Base-by-base conservation (phyloP, 2,888 invertebrate genomes). In the Nesidiocoris tenuis region DNA sequence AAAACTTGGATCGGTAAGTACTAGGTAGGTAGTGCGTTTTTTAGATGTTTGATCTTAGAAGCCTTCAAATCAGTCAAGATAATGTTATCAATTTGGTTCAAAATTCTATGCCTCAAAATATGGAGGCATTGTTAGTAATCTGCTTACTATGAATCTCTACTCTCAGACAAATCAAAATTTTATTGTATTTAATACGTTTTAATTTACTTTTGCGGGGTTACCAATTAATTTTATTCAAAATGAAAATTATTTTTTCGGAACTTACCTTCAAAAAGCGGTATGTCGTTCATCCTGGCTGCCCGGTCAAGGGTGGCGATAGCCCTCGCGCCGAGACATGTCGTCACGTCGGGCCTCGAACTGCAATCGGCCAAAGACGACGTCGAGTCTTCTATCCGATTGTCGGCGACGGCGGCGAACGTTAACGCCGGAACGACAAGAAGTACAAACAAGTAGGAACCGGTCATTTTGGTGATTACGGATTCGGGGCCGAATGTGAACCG, bases 241-340 rank as follows among this genome's bases (percentile, higher is more conserved):
- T 39, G 12, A 3, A 7, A 39, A 3, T 39, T 12, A 7, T 12
- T 3, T 7, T 7, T 39, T 39, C 12, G 3, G 3, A 39, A 65
- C 74, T 64, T n/a, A 74, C 74, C 74, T 64, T 74, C 74, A 23
- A 74, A 74, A 56, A 74, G 19, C 9, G 59, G 85, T 77, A 90
- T 84, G 80, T 86, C 85, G 80, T 84, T 85, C 79, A 87, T 86
- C 78, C 87, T 85, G 61, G 87, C 84, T 0, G 87, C 87, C 74
- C 87, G 85, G 79, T 87, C 85, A 74, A 90, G 80, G 65, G 86
- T 85, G 64, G 85, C 85, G 78, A 87, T 85, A 54, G 88, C 85
- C 83, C 88, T 88, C 66, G 88, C 85, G 57, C 88, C 86, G 76
- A 88, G 82, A 83, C 89, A 89, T 17, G 76, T 78, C 65, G 79